Percentiles rank a stretch among this genome's conserved stretches.
These are phyloP conservation scores for Parapristionchus giblindavisi DNA, from an alignment of 2,888 invertebrate species.

Conservation along the genomic window DNA sequence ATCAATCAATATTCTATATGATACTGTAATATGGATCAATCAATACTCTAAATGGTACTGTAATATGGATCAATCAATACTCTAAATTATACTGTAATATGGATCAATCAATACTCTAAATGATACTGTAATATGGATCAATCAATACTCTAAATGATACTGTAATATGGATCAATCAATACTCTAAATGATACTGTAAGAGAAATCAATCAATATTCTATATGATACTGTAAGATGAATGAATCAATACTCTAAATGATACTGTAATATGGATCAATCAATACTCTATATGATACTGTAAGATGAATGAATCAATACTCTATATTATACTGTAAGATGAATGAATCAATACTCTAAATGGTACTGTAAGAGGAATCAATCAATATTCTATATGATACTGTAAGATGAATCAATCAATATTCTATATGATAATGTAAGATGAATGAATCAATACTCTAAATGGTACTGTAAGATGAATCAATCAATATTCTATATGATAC, in stretches of 20 bases:
- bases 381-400: background rate
- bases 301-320: background rate
- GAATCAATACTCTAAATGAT: background rate
- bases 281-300: too few species aligned
- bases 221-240: too few species aligned
- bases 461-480: background rate
- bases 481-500: too few species aligned
- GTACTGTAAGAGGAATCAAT: slow-evolving; percentile 2
- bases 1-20: too few species aligned
- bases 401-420: too few species aligned
- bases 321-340: background rate
- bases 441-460: background rate
- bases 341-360: too few species aligned
- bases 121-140: background rate
- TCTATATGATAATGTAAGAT: too few species aligned
- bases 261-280: too few species aligned
- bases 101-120: background rate
- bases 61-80: too few species aligned
- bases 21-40: slow-evolving; percentile 2
- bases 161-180: background rate
- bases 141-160: too few species aligned
- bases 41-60: background rate
- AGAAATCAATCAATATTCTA: too few species aligned
- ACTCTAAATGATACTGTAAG: background rate
- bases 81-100: too few species aligned